Evolutionary conservation across 2,113 vertebrate species (phyloP).

Genomic region (Herpailurus yagouaroundi): DNA sequence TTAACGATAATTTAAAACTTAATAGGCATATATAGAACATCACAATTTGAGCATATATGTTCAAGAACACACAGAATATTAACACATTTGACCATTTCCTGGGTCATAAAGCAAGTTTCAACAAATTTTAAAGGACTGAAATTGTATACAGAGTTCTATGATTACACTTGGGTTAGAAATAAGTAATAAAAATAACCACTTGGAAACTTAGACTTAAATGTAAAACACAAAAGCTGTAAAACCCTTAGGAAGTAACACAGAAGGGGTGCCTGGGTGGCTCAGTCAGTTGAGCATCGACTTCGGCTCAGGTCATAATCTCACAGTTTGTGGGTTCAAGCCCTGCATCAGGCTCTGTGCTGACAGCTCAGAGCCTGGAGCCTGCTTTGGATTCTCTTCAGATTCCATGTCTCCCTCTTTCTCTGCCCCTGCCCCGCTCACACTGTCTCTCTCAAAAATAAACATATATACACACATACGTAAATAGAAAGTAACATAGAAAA

Average conservation of each 20-base stretch:
- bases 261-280: neutral
- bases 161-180: neutral
- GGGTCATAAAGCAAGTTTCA: neutral
- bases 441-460: too few relatives aligned
- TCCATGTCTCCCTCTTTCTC: too few relatives aligned
- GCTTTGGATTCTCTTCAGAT: too few relatives aligned
- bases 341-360: too few relatives aligned
- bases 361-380: too few relatives aligned
- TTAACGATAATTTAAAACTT: neutral
- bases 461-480: too few relatives aligned
- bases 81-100: neutral
- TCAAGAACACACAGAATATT: neutral
- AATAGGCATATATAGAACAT: neutral
- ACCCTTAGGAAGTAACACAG: neutral
- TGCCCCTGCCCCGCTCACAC: too few relatives aligned
- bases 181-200: neutral
- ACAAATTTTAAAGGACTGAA: neutral
- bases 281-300: too few relatives aligned
- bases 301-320: too few relatives aligned
- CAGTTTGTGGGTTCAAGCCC: too few relatives aligned
- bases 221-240: conserved; percentile 7
- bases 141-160: neutral
- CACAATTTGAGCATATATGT: neutral
- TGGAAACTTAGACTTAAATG: neutral
- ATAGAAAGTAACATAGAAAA: neutral